These are phyloP conservation scores for Anarrhichthys ocellatus DNA, from an alignment of 2,113 vertebrate species.

Conservation along the genomic window DNA sequence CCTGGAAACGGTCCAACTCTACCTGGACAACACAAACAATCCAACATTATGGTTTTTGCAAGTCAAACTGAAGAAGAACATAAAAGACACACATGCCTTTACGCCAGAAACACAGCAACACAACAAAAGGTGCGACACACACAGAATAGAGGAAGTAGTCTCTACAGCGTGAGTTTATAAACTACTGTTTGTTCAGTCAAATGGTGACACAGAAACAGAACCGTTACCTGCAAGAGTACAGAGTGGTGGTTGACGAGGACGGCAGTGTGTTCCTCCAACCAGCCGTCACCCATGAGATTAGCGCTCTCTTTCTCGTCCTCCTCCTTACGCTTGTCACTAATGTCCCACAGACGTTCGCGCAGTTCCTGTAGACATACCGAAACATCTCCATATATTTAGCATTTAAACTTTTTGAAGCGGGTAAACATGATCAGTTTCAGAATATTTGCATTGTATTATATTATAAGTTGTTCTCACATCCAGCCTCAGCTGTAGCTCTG, in stretches of 20 bases:
- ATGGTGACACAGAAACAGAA: neutral
- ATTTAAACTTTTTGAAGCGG: neutral
- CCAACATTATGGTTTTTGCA: neutral
- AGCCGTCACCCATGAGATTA: slow-evolving; percentile 82
- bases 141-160: neutral
- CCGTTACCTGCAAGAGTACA: slow-evolving; percentile 89
- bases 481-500: slow-evolving; percentile 91
- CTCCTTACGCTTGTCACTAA: slow-evolving; percentile 87
- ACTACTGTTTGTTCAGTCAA: neutral
- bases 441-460: neutral
- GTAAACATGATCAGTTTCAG: neutral
- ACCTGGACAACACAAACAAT: slow-evolving; percentile 76
- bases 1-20: slow-evolving; percentile 91
- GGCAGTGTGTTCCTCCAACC: slow-evolving; percentile 84
- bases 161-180: neutral
- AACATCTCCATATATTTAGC: neutral
- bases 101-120: neutral
- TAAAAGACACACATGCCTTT: neutral
- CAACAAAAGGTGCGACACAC: neutral
- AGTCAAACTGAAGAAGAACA: neutral
- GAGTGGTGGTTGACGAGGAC: slow-evolving; percentile 89
- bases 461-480: slow-evolving; percentile 83
- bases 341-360: slow-evolving; percentile 89
- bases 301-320: slow-evolving; percentile 85
- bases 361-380: slow-evolving; percentile 83